Base-by-base conservation (phyloP, 2,797 vertebrate genomes). In the Xiphophorus birchmanni region DNA sequence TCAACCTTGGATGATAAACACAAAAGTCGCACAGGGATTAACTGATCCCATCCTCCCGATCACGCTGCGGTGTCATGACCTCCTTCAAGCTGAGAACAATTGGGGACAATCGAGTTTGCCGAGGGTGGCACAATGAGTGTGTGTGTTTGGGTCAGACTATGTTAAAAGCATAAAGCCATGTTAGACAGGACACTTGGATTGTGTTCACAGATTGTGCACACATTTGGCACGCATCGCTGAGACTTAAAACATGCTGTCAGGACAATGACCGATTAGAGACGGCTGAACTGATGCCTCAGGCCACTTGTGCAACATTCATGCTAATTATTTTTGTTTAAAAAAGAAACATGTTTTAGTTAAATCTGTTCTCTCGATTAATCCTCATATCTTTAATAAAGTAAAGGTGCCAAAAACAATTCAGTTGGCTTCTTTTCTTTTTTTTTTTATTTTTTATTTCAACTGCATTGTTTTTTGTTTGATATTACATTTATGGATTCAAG, bases 191-290 rank as follows among this genome's bases (percentile, higher is more conserved):
- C 80, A 47, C 75, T 79, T 67, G 21, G 63, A 67, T 67, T 67
- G 35, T n/a, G 76, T 92, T 93, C 87, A 91, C 52, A 80, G 91
- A 86, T 86, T 71, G 67, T 82, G 89, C 88, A 91, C 89, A 82
- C 84, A 63, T 92, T 91, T 93, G 48, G 52, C 29, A 87, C 54
- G 89, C 88, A 74, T 90, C 88, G 84, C n/a, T 84, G 37, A 76
- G 78, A 85, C 84, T 56, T 69, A 77, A 86, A 77, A 79, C 79
- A 80, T 56, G 44, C 69, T 67, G 56, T 75, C 13, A 15, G 82
- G 79, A 88, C 88, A 90, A 86, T 67, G 69, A 73, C 29, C 80
- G 82, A 63, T 52, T 37, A 47, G 71, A 84, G 58, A 75, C 75
- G 26, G 73, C 35, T 63, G 26, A 80, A 52, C 47, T 44, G 40